Conservation (phyloP, 2,797 vertebrate genomes). For the Catostomus latipinnis region DNA sequence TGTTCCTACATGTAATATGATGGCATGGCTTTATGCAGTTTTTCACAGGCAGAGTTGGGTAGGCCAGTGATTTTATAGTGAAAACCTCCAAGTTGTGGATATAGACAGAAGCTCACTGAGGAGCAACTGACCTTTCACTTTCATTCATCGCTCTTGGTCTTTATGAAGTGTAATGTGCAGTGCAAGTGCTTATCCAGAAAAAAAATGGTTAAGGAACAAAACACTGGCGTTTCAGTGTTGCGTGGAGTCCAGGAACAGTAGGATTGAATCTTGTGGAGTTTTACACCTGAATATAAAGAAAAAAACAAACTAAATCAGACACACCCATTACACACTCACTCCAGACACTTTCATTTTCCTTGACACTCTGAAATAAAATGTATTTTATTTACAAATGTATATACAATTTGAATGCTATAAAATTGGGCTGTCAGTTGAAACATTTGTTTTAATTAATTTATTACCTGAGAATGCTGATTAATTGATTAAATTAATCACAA, state of each 20-base stretch:
- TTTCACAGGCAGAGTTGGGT: slow-evolving; percentile 7
- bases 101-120: slow-evolving; percentile 12
- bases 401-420: too few relatives aligned
- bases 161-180: slow-evolving; percentile 11
- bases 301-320: too few relatives aligned
- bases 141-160: background rate
- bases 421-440: too few relatives aligned
- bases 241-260: background rate
- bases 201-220: background rate
- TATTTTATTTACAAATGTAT: too few relatives aligned
- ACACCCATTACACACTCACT: too few relatives aligned
- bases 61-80: background rate
- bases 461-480: too few relatives aligned
- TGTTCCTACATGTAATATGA: slow-evolving; percentile 33
- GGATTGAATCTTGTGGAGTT: slow-evolving; percentile 5
- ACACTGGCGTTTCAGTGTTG: background rate
- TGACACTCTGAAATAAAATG: too few relatives aligned
- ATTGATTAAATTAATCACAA: too few relatives aligned
- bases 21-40: slow-evolving; percentile 45
- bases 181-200: slow-evolving; percentile 2
- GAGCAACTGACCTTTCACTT: slow-evolving; percentile 7
- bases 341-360: too few relatives aligned
- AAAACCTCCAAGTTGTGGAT: background rate
- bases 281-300: background rate
- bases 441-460: too few relatives aligned